Conservation (phyloP, 30 jellyfish, hydroid and myxozoan species). For the Catostylus mosaicus region DNA sequence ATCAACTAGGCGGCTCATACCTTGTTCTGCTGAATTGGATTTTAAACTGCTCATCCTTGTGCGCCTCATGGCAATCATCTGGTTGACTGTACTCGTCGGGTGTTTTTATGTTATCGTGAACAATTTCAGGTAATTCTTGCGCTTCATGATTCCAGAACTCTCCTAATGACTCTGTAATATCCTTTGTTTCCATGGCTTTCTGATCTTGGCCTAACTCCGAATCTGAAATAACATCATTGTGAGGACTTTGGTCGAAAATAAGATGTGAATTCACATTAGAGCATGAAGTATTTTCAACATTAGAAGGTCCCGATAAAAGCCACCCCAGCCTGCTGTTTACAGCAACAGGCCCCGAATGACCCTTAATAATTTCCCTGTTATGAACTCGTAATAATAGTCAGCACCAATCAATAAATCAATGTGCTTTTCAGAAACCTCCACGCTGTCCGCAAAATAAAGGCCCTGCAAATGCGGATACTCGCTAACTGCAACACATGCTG, state of each 20-base stretch:
- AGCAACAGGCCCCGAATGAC: conserved; percentile 24
- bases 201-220: too few relatives aligned
- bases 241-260: background rate
- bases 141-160: conserved; percentile 13
- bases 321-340: conserved; percentile 23
- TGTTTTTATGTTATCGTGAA: too few relatives aligned
- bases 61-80: too few relatives aligned
- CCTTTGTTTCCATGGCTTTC: background rate
- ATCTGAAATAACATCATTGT: background rate
- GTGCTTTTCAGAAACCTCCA: background rate
- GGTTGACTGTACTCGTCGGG: too few relatives aligned
- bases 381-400: conserved; percentile 2
- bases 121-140: background rate
- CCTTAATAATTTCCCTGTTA: conserved; percentile 22
- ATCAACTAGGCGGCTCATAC: too few relatives aligned
- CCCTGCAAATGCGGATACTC: conserved; percentile 8
- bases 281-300: background rate
- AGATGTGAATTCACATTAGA: conserved; percentile 4
- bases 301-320: background rate
- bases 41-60: too few relatives aligned
- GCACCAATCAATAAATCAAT: background rate
- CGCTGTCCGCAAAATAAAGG: conserved; percentile 19
- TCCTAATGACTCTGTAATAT: background rate
- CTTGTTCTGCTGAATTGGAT: too few relatives aligned
- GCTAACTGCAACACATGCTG: background rate